Conservation (phyloP, 2,113 vertebrate species). For the Centropus unirufus region DNA sequence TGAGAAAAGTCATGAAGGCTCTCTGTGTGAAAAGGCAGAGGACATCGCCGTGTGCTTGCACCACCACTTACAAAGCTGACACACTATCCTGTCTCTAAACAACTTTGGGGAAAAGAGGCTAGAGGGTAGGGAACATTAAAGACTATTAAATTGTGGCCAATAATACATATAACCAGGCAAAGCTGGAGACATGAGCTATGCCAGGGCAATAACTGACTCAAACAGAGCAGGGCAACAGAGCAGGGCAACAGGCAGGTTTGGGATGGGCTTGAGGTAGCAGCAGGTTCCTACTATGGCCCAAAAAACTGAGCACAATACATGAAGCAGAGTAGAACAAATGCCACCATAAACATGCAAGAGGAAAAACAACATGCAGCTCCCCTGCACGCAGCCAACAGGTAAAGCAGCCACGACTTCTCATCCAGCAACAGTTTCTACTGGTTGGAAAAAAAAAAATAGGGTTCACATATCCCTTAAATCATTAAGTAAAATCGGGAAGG, state of each 20-base stretch:
- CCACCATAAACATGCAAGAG: background rate
- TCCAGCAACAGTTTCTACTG: background rate
- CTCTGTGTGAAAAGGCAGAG: background rate
- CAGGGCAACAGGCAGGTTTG: background rate
- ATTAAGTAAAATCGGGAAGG: background rate
- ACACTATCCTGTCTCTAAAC: background rate
- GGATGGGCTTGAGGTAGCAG: background rate
- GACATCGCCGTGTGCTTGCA: background rate
- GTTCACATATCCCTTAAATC: background rate
- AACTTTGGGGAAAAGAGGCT: background rate
- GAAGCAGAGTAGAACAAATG: background rate
- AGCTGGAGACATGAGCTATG: rapidly evolving
- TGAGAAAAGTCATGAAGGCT: background rate
- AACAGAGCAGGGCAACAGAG: background rate
- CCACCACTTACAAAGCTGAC: background rate
- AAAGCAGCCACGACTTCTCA: background rate
- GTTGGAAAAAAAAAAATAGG: background rate
- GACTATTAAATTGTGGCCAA: background rate
- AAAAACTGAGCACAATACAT: rapidly evolving
- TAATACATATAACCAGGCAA: background rate
- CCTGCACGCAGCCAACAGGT: background rate
- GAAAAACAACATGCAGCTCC: background rate
- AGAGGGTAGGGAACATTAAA: background rate
- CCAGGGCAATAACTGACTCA: background rate
- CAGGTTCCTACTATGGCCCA: rapidly evolving